Evolutionary conservation across 2,797 vertebrate species (phyloP), one percentile per base, ranked within the genome.

Genomic region (Paratrypauchen microcephalus): DNA sequence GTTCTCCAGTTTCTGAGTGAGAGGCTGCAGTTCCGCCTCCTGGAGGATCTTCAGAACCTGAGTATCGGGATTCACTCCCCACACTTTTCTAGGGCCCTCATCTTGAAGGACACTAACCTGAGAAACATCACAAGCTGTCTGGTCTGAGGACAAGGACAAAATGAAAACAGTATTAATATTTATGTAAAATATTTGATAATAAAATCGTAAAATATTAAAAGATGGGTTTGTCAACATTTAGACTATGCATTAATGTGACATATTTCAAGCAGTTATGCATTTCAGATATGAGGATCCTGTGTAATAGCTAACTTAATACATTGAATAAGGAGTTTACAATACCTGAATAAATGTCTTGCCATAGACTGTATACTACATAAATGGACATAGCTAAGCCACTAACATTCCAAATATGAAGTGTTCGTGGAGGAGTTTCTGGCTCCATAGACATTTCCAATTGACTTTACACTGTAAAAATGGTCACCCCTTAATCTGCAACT

Each of bases 21-120:
- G 92, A 19, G 94, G 91, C 80, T 96, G 96, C 65, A 96, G 91
- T 69, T 96, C 93, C 18, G 95, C 95, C 88, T 97, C 95, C 76
- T 94, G 94, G 6, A 97, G 93, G 48, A 94, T 89, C 79, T 87
- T 95, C 36, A 97, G 80, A 76, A 97, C 93, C 54, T 94, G 94
- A 65, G 94, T 91, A 69, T 93, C 94, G 12, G 95, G 95, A 78
- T 89, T 95, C 79, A 86, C 92, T 12, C 92, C 93, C 95, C 96
- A 97, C 23, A 91, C 91, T 79, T 92, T 96, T 78, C 95, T 92
- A 47, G 92, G 94, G 65, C 88, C 90, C 50, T 94, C 95, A 57
- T 84, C 93, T 54, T 93, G 92, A 45, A 83, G 86, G 57, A 55
- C 68, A 64, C 90, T 92, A 87, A 95, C 88, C 75, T 78, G 89